A percentile compares a stretch with the other conserved stretches of the same genome.
These are phyloP conservation scores for Phalacrocorax aristotelis DNA, from an alignment of 2,113 vertebrate genomes.

Conservation along the genomic window DNA sequence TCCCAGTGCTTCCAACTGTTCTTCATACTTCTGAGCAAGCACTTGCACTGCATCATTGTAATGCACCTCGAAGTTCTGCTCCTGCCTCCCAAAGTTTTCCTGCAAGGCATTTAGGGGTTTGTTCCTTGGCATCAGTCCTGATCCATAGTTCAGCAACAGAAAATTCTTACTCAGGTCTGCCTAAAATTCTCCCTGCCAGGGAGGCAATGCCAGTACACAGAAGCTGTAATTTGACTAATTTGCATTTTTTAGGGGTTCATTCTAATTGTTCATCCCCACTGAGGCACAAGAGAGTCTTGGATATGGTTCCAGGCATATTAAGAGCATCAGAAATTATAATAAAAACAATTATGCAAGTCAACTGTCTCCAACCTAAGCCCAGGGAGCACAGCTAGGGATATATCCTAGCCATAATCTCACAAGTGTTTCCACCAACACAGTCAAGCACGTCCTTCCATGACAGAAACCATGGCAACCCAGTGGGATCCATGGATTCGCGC, in stretches of 20 bases:
- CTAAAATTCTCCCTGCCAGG: neutral
- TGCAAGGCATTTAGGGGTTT: slow-evolving; percentile 61
- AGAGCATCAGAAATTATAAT: neutral
- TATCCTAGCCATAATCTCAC: neutral
- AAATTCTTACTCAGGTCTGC: neutral
- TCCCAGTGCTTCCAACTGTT: slow-evolving; percentile 79
- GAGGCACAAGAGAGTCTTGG: neutral
- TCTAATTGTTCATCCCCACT: neutral
- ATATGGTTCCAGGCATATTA: neutral
- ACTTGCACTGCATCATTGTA: slow-evolving; percentile 89
- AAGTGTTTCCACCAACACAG: neutral
- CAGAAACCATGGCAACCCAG: slow-evolving; percentile 29
- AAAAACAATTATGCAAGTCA: neutral
- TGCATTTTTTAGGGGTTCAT: neutral
- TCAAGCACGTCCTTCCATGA: neutral
- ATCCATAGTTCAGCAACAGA: neutral
- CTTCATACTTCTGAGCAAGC: slow-evolving; percentile 86
- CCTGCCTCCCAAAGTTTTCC: slow-evolving; percentile 94
- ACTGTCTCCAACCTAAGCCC: neutral
- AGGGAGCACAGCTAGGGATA: neutral
- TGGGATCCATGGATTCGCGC: neutral
- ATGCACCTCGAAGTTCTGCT: slow-evolving; percentile 90
- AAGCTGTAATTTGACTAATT: neutral
- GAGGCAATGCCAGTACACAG: neutral
- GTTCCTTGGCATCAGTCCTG: neutral